phyloP scores from a whole-genome alignment of 2,888 invertebrate species.

The Erebia epiphron region DNA sequence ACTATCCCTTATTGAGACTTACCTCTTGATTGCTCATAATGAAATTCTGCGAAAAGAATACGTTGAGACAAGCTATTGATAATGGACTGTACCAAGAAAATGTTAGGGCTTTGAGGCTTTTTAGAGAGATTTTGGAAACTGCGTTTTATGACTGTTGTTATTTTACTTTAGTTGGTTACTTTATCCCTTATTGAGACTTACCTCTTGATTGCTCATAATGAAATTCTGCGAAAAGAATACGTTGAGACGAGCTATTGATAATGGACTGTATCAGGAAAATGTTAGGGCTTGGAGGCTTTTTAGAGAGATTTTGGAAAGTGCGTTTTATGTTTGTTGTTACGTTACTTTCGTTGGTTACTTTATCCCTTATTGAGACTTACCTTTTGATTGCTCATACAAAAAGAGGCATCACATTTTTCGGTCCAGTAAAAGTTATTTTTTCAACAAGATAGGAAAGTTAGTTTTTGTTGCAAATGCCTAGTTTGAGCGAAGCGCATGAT shows the following conservation, averaged over 20 bases:
- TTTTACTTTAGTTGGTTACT: background rate
- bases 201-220: slow-evolving; percentile 84
- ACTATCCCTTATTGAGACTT: too few relatives aligned
- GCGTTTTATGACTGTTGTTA: background rate
- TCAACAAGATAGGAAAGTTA: too few relatives aligned
- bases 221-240: slow-evolving; percentile 99
- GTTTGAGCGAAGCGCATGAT: too few relatives aligned
- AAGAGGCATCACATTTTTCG: too few relatives aligned
- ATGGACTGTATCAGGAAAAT: slow-evolving; percentile 88
- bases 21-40: slow-evolving; percentile 78
- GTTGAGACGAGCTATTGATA: slow-evolving; percentile 92
- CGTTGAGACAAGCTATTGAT: slow-evolving; percentile 93
- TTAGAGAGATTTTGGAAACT: slow-evolving; percentile 95
- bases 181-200: too few relatives aligned
- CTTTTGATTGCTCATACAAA: too few relatives aligned
- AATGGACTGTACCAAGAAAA: slow-evolving; percentile 88
- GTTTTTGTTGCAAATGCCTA: too few relatives aligned
- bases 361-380: too few relatives aligned
- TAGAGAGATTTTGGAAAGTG: slow-evolving; percentile 93
- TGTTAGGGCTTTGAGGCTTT: slow-evolving; percentile 94
- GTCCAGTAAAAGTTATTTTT: too few relatives aligned
- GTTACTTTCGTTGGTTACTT: background rate
- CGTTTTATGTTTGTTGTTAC: background rate
- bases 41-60: slow-evolving; percentile 99
- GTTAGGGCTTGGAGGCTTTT: slow-evolving; percentile 95